Conservation (phyloP, 2,888 invertebrate species). For the Agonum fuliginosum region DNA sequence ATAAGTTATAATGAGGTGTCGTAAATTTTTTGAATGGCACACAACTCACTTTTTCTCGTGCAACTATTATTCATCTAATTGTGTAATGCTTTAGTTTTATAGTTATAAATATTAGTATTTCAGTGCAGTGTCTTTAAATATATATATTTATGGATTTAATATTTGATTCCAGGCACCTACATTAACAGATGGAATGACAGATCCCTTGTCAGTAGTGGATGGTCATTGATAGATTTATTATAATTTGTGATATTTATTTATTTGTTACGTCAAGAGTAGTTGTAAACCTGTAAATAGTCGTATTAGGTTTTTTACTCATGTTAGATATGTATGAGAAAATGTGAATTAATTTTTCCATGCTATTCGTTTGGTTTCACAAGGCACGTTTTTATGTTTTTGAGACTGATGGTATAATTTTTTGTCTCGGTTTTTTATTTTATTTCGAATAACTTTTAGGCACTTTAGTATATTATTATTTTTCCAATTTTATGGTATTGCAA, state of each 20-base stretch:
- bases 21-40: no score
- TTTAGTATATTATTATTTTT: no score
- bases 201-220: conserved; percentile 58
- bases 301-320: conserved; percentile 44
- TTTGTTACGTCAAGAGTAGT: conserved; percentile 54
- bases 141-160: conserved; percentile 27
- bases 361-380: background rate
- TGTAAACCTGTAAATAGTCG: conserved; percentile 54
- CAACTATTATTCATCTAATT: no score
- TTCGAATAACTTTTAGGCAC: background rate
- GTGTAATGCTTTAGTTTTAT: no score
- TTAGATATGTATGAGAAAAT: conserved; percentile 31
- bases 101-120: no score
- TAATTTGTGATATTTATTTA: conserved; percentile 58
- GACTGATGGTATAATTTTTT: conserved; percentile 25
- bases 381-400: conserved; percentile 1
- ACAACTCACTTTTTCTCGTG: no score
- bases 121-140: background rate
- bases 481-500: conserved; percentile 5
- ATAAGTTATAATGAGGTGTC: no score
- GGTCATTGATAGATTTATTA: conserved; percentile 54
- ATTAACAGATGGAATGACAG: conserved; percentile 55
- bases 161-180: conserved; percentile 40
- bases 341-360: background rate
- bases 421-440: conserved; percentile 3